Percentiles rank a stretch among this genome's conserved stretches.
These are phyloP conservation scores for Leptopterna dolabrata DNA, from an alignment of 2,888 invertebrate genomes.

Conservation along the genomic window DNA sequence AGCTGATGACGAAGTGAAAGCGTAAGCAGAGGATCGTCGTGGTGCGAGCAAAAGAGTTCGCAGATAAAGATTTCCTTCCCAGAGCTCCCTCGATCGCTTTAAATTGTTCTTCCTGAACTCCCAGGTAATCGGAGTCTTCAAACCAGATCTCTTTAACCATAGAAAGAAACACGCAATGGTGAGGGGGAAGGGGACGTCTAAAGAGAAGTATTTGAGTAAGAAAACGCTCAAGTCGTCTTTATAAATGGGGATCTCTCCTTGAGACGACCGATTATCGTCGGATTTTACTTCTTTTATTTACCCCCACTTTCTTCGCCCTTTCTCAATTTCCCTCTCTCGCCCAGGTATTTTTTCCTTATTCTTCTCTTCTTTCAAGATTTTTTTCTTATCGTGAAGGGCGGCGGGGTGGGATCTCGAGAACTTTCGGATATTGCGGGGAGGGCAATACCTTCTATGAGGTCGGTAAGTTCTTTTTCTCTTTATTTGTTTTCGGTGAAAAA, in stretches of 20 bases:
- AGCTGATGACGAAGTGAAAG: no score
- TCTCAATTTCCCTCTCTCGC: background rate
- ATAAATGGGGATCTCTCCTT: background rate
- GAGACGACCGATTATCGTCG: conserved; percentile 7
- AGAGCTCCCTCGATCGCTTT: background rate
- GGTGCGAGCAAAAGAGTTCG: background rate
- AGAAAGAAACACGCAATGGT: background rate
- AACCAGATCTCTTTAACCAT: background rate
- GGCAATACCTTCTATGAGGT: conserved; percentile 8
- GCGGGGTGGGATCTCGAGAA: background rate
- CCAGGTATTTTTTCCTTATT: no score
- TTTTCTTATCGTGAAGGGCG: background rate
- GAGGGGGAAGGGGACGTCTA: background rate
- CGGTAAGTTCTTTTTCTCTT: background rate
- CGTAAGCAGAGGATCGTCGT: no score
- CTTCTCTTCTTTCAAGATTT: background rate
- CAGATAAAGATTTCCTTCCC: background rate
- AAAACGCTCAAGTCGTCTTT: background rate
- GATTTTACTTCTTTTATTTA: background rate
- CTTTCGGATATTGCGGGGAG: conserved; percentile 1
- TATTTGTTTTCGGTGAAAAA: background rate
- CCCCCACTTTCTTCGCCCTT: background rate
- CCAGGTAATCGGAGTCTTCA: background rate
- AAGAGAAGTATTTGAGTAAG: background rate
- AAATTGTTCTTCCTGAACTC: background rate